phyloP scores from a whole-genome alignment of 2,888 invertebrate genomes.

The Sinhomidia bicolor region DNA sequence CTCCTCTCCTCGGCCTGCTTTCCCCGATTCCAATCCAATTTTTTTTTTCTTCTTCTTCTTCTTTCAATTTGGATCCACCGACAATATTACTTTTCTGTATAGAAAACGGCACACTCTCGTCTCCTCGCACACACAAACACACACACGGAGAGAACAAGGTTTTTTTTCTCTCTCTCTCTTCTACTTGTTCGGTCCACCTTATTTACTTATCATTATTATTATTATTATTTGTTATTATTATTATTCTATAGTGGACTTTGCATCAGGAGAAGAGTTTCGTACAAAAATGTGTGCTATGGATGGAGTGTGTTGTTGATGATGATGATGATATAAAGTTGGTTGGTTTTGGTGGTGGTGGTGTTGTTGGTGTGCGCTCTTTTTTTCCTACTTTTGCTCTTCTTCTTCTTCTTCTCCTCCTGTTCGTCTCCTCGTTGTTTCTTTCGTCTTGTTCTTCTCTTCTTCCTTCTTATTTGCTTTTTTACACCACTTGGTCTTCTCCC shows the following conservation, averaged over 20 bases:
- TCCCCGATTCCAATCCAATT: constrained; percentile 41
- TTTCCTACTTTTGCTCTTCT: background rate
- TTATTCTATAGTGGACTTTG: no score
- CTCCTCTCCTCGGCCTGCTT: constrained; percentile 38
- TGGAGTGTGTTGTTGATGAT: background rate
- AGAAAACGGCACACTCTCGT: background rate
- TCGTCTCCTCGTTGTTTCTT: background rate
- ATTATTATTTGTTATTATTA: background rate
- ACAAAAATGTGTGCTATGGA: no score
- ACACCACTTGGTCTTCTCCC: constrained; percentile 62
- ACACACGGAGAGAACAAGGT: background rate
- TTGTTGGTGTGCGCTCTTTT: constrained; percentile 38
- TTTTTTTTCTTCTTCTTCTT: no score
- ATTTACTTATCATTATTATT: no score
- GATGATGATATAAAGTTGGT: no score
- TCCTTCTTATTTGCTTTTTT: constrained; percentile 5
- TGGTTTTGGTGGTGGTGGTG: no score
- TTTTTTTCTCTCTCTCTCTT: background rate
- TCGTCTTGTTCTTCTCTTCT: background rate
- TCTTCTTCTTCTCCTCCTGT: background rate
- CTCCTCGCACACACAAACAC: no score
- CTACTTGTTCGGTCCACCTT: no score
- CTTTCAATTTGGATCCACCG: constrained; percentile 36
- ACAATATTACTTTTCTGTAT: background rate
- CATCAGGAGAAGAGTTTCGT: no score